Evolutionary conservation across 2,113 vertebrate species (phyloP), one percentile per base, ranked within the genome.

Genomic region (Tenrec ecaudatus): DNA sequence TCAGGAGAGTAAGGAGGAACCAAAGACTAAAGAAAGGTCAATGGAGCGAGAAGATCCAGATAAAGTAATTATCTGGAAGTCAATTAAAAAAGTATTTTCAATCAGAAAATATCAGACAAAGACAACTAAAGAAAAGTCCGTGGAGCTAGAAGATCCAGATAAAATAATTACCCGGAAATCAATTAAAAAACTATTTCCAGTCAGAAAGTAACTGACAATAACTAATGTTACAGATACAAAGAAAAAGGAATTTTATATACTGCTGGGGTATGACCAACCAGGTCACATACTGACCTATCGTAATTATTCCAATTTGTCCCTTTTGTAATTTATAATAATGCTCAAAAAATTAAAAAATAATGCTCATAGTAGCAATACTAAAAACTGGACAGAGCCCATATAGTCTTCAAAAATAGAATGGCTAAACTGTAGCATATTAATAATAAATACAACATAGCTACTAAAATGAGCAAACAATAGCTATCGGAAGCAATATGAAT

Each of bases 21-120:
- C 29, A 60, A 79, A 90, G 25, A 79, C 10, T 82, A 62, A 91
- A 15, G 6, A 85, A 10, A 88, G 25, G 8, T 47, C 43, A 53
- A 9, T 60, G 6, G 33, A 27, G 36, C 8, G 43, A 71, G 53
- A 95, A 91, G 16, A 92, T 53, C 57, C 20, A 86, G 84, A 89
- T 14, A 76, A 88, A 73, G 19, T 86, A 36, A 89, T 53, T 3
- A 86, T 6, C 20, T 62, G 7, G 17, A 78, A 53, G 27, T 81
- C 58, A 88, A 84, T 78, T 40, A 90, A 62, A 84, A 93, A 47
- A 7, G 23, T 31, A 90, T 11, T 33, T 83, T 33, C 36, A 20
- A 17, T 92, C 57, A 83, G 71, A 92, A 92, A 82, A 29, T 58
- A 3, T n/a, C n/a, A n/a, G 92, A 90, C 29, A 60, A 79, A 91